These are phyloP conservation scores for Gerosis bhagava DNA, from an alignment of 2,888 invertebrate genomes.

Conservation along the genomic window DNA sequence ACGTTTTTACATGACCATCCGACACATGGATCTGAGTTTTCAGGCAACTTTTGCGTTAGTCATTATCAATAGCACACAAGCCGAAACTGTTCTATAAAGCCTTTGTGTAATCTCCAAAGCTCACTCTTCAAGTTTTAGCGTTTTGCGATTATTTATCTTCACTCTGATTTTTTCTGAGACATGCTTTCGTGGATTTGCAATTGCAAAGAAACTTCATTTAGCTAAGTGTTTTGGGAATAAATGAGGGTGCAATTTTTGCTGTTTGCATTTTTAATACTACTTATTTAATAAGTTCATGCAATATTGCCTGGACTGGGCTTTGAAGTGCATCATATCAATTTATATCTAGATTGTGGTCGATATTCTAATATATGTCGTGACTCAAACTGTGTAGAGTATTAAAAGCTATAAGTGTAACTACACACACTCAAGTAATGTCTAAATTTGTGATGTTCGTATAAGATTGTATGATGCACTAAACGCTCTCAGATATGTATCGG, in stretches of 20 bases:
- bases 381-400: conserved; percentile 30
- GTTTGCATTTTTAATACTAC: conserved; percentile 74
- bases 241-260: conserved; percentile 74
- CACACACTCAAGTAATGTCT: conserved; percentile 16
- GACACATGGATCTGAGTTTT: no score
- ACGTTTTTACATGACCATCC: no score
- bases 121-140: conserved; percentile 66
- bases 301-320: conserved; percentile 71
- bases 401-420: conserved; percentile 20
- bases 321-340: conserved; percentile 78
- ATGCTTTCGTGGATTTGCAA: conserved; percentile 78
- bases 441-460: conserved; percentile 34
- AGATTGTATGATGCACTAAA: conserved; percentile 78
- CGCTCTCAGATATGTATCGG: conserved; percentile 64
- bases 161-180: conserved; percentile 76
- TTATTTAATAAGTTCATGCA: conserved; percentile 64
- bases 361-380: conserved; percentile 30
- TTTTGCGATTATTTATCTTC: conserved; percentile 46
- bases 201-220: conserved; percentile 45
- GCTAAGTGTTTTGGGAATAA: conserved; percentile 66
- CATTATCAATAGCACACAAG: conserved; percentile 74
- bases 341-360: conserved; percentile 39
- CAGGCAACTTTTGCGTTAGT: conserved; percentile 72
- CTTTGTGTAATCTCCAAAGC: conserved; percentile 63
- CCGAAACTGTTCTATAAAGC: conserved; percentile 74